Base-by-base conservation (phyloP, 2,888 invertebrate species). In the Aplocera efformata region DNA sequence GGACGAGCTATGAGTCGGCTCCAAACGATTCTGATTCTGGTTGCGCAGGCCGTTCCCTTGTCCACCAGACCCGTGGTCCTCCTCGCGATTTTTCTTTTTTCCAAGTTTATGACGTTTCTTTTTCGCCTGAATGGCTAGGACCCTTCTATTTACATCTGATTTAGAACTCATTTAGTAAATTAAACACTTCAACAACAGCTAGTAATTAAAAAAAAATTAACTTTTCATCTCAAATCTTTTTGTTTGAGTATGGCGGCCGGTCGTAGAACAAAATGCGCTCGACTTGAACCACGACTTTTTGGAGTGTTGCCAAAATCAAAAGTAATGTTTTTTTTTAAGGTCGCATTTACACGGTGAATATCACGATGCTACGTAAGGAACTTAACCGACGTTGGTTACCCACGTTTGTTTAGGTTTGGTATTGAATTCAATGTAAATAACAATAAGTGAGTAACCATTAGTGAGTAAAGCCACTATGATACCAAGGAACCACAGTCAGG, bases 101-200 rank as follows among this genome's bases (percentile, higher is more conserved):
- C 92, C 93, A 57, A 93, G 92, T 94, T 95, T 96, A 89, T 96
- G 95, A 62, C 96, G 92, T 85, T 96, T 96, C 90, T 96, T 96
- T 90, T 96, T 96, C 71, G 96, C 96, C 90, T 96, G 95, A 74
- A 96, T 96, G 79, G 95, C 95, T 88, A 96, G 90, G 86, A 96
- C 95, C 84, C 96, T 93, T 89, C 96, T 93, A 90, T 96, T 96
- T 89, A 95, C 95, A 90, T 96, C 96, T 88, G 94, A 94, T 92
- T 95, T 95, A 81, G 94, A 92, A 91, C 94, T 95, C 95, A 95
- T 95, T 88, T 88, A 88, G 86, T 76, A 80, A 85, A 84, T 81
- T 83, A 84, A 79, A 79, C 79, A 77, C 82, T 82, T 75, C 77
- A 79, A 79, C 76, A 79, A 84, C 79, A 78, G 74, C 60, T 71